A percentile compares a stretch with the other conserved stretches of the same genome.
These are phyloP conservation scores for Enteromius paludinosus DNA, from an alignment of 2,797 vertebrate genomes.

Conservation along the genomic window DNA sequence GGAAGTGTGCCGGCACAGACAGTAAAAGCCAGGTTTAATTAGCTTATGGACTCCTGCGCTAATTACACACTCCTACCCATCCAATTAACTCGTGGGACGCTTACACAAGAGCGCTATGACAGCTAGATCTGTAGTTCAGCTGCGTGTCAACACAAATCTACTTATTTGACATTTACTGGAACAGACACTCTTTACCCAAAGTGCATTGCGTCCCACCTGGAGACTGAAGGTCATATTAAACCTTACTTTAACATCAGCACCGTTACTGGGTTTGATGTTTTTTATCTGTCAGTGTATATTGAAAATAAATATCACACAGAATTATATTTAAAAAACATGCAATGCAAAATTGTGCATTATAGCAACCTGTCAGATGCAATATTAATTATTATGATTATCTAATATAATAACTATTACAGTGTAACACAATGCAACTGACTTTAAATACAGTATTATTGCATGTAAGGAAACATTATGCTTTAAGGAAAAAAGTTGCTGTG, in stretches of 20 bases:
- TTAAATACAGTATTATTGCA: not conserved
- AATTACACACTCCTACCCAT: constrained; percentile 13
- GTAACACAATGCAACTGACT: not conserved
- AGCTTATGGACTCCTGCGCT: constrained; percentile 10
- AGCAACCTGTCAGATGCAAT: not conserved
- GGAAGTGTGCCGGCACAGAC: not conserved
- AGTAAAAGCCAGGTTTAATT: not conserved
- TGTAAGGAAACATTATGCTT: not conserved
- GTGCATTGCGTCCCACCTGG: not conserved
- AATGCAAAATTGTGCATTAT: not conserved
- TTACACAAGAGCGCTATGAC: constrained; percentile 9
- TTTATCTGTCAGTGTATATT: too few species aligned
- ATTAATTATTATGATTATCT: not conserved
- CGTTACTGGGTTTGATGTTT: not conserved
- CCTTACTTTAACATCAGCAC: not conserved
- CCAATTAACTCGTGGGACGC: not conserved
- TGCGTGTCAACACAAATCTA: not conserved
- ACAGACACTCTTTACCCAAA: constrained; percentile 9
- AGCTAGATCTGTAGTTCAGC: not conserved
- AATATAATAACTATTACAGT: not conserved
- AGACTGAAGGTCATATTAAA: not conserved
- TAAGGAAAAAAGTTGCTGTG: not conserved
- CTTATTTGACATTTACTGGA: constrained; percentile 15
- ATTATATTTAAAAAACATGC: not conserved
- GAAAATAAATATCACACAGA: not conserved